Base-by-base conservation (phyloP, 35 echinoderm and acorn worm genomes). In the Acanthaster planci region DNA sequence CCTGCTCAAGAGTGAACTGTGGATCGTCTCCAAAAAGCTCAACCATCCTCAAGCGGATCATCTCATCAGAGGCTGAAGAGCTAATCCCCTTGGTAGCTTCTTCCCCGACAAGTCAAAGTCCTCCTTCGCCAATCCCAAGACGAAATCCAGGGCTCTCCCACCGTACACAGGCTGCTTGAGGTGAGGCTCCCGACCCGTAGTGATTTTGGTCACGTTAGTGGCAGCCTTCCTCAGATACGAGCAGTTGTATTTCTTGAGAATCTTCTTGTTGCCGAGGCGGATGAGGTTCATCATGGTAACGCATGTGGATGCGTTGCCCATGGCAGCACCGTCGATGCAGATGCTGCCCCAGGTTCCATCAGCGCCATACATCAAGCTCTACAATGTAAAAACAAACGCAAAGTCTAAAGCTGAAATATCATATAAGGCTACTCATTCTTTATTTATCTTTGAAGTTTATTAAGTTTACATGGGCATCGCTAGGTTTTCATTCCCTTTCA, bases 131-230 rank as follows among this genome's bases (percentile, higher is more conserved):
- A 82, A 39, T 32, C 60, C 32, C 27, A 52, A 82, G 44, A 78
- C 85, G 36, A 87, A 31, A 37, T 78, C 52, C 42, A 67, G 18
- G 55, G 50, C 55, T 82, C 78, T 58, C 44, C 52, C 44, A 16
- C 79, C 51, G 47, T 81, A 87, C 0, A 89, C 40, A 23, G 86
- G 86, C 52, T 88, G 86, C 86, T 88, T 88, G 27, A 51, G 42
- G 34, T 89, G 35, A 10, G 88, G 88, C 4, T 76, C 78, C 44
- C 26, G 31, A 21, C 79, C 78, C 14, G 88, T 90, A 31, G 81
- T 52, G 14, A 84, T 51, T 35, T 77, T 84, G 38, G 81, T 90
- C 27, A 90, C 88, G 38, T 89, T 89, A 35, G 82, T 89, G 77
- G 87, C 87, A 7, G 78, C 77, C 17, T 89, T 22, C 31, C 88